phyloP scores from a whole-genome alignment of 2,113 vertebrate species.

The rabbit (Oryctolagus cuniculus) region mOryCun1.1 NC_091444.1:108945501-108946000 shows the following conservation, averaged over 20 bases:
- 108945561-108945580: no score
- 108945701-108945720: no score
- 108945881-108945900: not conserved
- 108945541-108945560: no score
- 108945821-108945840: not conserved
- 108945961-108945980: not conserved
- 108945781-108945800: not conserved
- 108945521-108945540: no score
- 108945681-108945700: no score
- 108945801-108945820: not conserved
- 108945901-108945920: not conserved
- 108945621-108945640: not conserved
- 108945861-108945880: not conserved
- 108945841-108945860: not conserved
- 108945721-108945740: no score
- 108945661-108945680: no score
- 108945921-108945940: not conserved
- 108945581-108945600: not conserved
- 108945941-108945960: not conserved
- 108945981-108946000: not conserved
- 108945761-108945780: not conserved
- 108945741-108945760: no score
- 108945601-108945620: not conserved
- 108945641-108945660: no score
- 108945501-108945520: no score